Evolutionary conservation across 2,797 vertebrate species (phyloP), one percentile per base, ranked within the genome.

Genomic region (Pangasius djambal): DNA sequence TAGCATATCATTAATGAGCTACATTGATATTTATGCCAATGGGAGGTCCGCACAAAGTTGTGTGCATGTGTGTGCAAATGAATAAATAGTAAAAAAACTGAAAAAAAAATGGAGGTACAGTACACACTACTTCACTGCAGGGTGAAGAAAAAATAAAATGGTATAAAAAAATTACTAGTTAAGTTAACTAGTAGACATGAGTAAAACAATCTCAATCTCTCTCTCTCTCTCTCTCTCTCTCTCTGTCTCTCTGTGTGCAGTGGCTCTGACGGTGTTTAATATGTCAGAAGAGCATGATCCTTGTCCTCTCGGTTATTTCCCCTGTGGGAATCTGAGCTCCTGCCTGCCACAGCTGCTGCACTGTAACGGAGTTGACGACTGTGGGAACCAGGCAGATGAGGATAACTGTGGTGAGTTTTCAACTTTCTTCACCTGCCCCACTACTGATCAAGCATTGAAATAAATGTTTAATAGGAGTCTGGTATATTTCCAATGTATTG

Each of bases 341-440:
- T 99, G 98, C 89, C 96, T 99, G 88, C 98, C 98, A 6, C 98
- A 99, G 89, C 93, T 96, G 2, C 96, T 99, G 82, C 98, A 99
- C 91, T 99, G 98, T 87, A 99, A 99, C 0, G 97, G 98, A 1
- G 96, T 97, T 69, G 96, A 99, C 25, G 97, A 99, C 96, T 99
- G 98, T 10, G 97, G 97, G 25, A 99, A 99, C 89, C 94, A 90
- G 15, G 98, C 97, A 0, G 98, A 99, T 0, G 98, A 99, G 94
- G 97, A 99, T 74, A 97, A 98, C 94, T 99, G 98, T 8, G 98
- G 98, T 99, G 94, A 95, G 95, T 94, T 25, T 67, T 86, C 40
- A 22, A 61, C n/a, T 63, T 63, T 44, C 18, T 18, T 67, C 44
- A 48, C 13, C 48, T 12, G 28, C 55, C 50, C 40, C 67, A 31